Percentiles rank a stretch among this genome's conserved stretches.
phyloP scores from a whole-genome alignment of 30 jellyfish, hydroid and myxozoan species.

The Hydractinia symbiolongicarpus region DNA sequence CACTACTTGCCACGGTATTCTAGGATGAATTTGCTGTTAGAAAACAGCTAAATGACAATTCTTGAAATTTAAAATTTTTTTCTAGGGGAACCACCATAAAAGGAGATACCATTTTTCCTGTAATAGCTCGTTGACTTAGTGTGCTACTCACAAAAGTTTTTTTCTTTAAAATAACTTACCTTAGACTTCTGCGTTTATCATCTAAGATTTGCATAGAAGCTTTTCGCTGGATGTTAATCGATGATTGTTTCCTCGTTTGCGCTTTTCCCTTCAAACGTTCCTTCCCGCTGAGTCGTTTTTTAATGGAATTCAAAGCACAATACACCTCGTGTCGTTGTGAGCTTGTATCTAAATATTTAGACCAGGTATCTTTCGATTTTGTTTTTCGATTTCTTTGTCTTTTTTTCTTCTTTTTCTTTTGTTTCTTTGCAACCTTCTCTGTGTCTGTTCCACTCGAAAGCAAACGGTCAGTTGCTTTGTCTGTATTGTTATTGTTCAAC shows the following conservation, averaged over 20 bases:
- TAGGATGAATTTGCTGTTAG: no score
- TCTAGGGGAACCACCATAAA: no score
- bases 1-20: no score
- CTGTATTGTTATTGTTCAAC: neutral
- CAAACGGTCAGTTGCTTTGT: neutral
- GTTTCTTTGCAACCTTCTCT: neutral
- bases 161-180: neutral
- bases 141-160: no score
- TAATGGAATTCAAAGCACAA: conserved; percentile 31
- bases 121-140: no score
- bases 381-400: conserved; percentile 9
- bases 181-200: conserved; percentile 70
- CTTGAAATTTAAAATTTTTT: no score
- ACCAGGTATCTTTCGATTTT: conserved; percentile 43
- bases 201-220: conserved; percentile 71
- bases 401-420: conserved; percentile 18
- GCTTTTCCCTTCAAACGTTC: conserved; percentile 35
- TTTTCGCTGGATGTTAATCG: conserved; percentile 52
- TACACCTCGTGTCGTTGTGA: conserved; percentile 63
- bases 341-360: conserved; percentile 57
- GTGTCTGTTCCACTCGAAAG: neutral
- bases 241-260: conserved; percentile 42
- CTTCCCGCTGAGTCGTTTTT: conserved; percentile 17
- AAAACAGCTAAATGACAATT: no score
- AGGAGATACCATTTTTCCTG: no score